Evolutionary conservation across 2,888 invertebrate genomes (phyloP).

Genomic region (Chaetoderma sp.): DNA sequence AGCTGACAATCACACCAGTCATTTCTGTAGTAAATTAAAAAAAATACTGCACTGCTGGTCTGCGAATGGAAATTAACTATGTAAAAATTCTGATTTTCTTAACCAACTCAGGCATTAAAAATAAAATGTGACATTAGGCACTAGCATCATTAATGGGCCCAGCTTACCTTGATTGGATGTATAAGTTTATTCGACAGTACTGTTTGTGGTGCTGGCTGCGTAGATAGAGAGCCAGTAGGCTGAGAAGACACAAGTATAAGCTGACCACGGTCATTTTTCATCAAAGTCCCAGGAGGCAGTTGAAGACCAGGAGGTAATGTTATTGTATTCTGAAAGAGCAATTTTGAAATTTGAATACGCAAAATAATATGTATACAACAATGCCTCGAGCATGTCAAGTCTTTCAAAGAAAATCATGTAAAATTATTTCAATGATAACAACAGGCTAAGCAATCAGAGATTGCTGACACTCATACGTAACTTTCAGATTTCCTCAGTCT

Average conservation of each 20-base stretch:
- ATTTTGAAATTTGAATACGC: too few species aligned
- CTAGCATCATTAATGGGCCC: not conserved
- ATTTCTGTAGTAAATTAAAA: too few species aligned
- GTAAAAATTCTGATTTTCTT: constrained; percentile 57
- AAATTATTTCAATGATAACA: constrained; percentile 2
- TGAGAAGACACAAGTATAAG: constrained; percentile 84
- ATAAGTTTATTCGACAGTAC: not conserved
- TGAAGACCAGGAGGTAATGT: constrained; percentile 77
- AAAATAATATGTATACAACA: not conserved
- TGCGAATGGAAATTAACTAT: too few species aligned
- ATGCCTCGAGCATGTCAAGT: too few species aligned
- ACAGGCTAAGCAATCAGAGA: too few species aligned
- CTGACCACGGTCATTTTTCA: constrained; percentile 97
- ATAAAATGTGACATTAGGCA: not conserved
- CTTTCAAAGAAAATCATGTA: not conserved
- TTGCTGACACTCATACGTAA: too few species aligned
- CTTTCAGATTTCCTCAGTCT: too few species aligned
- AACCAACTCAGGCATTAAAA: constrained; percentile 36
- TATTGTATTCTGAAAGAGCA: constrained; percentile 45
- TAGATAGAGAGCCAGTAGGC: constrained; percentile 40
- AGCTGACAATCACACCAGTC: too few species aligned
- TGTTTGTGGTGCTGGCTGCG: constrained; percentile 25
- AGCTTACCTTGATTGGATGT: constrained; percentile 4
- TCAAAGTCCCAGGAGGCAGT: constrained; percentile 84
- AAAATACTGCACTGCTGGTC: too few species aligned